These are phyloP conservation scores for Phenganax stokvisi DNA, from an alignment of 92 coral and sea anemone species.

Conservation along the genomic window DNA sequence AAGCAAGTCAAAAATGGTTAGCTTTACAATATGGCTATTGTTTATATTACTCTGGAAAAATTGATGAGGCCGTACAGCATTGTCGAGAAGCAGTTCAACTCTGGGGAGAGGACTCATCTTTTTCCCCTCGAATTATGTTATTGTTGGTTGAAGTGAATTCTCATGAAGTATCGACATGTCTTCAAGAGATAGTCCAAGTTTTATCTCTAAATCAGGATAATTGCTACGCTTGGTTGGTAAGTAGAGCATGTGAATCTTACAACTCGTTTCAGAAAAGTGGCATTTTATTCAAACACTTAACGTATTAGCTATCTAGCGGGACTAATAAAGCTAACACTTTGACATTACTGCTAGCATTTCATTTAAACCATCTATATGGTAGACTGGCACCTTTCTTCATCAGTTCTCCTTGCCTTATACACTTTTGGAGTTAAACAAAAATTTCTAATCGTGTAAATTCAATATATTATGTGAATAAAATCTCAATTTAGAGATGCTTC, in stretches of 20 bases:
- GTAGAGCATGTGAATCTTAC: neutral
- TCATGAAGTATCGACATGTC: constrained; percentile 52
- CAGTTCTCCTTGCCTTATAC: too few relatives aligned
- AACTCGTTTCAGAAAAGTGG: too few relatives aligned
- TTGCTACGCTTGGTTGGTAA: constrained; percentile 88
- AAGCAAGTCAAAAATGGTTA: constrained; percentile 65
- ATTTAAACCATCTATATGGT: too few relatives aligned
- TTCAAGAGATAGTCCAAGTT: constrained; percentile 60
- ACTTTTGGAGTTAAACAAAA: too few relatives aligned
- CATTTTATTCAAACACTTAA: too few relatives aligned
- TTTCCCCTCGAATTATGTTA: constrained; percentile 59
- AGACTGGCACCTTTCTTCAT: too few relatives aligned
- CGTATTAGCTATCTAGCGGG: too few relatives aligned
- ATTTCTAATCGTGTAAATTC: too few relatives aligned
- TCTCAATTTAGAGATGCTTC: too few relatives aligned
- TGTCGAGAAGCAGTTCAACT: constrained; percentile 63
- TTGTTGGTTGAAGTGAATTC: constrained; percentile 72
- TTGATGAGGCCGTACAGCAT: constrained; percentile 58
- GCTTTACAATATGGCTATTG: constrained; percentile 76
- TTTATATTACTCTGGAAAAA: constrained; percentile 55
- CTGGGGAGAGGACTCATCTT: constrained; percentile 52
- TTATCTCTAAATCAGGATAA: constrained; percentile 66
- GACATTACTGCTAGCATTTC: too few relatives aligned
- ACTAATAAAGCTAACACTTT: too few relatives aligned
- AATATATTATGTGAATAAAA: too few relatives aligned